Percentiles rank a stretch among this genome's conserved stretches.
phyloP scores from a whole-genome alignment of 2,888 invertebrate species.

The Drosophila cyrtoloma region DNA sequence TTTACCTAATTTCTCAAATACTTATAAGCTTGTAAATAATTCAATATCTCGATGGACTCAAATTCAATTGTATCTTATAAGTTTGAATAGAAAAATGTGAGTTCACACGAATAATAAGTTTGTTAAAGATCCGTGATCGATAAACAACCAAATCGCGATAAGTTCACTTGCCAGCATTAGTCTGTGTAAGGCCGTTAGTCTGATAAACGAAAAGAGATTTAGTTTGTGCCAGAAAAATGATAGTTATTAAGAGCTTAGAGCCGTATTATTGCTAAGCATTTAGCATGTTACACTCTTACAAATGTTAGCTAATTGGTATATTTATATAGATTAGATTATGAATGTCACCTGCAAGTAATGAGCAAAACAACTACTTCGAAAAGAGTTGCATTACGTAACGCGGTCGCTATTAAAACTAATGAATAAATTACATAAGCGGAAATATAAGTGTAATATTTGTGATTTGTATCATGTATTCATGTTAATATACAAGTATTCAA shows the following conservation, averaged over 20 bases:
- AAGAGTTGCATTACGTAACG: no score
- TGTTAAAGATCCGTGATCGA: not conserved
- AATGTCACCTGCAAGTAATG: no score
- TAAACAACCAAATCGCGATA: no score
- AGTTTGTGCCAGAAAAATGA: not conserved
- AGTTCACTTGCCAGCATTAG: not conserved
- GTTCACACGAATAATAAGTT: not conserved
- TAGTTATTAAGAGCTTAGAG: not conserved
- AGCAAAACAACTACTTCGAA: not conserved
- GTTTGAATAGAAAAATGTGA: not conserved
- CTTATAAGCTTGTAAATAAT: not conserved
- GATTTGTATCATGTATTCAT: not conserved
- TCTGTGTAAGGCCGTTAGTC: not conserved
- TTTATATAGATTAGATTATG: constrained; percentile 1
- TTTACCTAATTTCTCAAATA: not conserved
- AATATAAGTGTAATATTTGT: not conserved
- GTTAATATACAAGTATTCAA: not conserved
- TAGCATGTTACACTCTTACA: not conserved
- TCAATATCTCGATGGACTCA: not conserved
- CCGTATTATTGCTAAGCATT: not conserved
- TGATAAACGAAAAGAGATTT: not conserved
- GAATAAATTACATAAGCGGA: not conserved
- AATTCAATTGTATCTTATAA: not conserved
- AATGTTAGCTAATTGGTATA: not conserved
- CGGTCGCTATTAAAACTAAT: not conserved